Base-by-base conservation (phyloP, 2,888 invertebrate genomes). In the Macroteleia sp. region DNA sequence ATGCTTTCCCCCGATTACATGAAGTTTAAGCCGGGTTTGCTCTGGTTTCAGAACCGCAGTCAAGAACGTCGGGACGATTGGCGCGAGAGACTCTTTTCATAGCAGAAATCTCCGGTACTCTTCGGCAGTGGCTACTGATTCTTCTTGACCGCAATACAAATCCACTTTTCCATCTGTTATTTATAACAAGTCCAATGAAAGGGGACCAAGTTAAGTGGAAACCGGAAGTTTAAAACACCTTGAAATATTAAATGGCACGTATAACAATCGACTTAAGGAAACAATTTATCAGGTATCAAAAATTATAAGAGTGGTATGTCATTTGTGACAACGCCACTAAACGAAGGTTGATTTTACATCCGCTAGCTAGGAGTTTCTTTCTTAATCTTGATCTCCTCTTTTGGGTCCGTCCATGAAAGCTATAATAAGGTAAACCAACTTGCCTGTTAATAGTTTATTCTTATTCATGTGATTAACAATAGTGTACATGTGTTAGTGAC, bases 21-120 rank as follows among this genome's bases (percentile, higher is more conserved):
- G 48, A 48, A 69, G 78, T 80, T 73, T 83, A 83, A 84, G 82
- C 82, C 22, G 83, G 81, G 75, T 80, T 85, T 83, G 79, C 83
- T 83, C 82, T 75, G 81, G 67, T 83, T 84, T 79, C 64, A 54
- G 44, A 64, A 71, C 75, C 71, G 74, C 41, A 54, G 57, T 32
- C 56, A 48, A 75, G 62, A 74, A 70, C 61, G 56, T 61, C 69
- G 57, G 52, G 20, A 57, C 62, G 74, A 50, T 59, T 56, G 77
- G 42, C 48, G 34, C 36, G 4, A 19, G 62, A 73, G 67, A 67
- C 50, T 12, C 67, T 69, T 67, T 66, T 80, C 74, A 75, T 77
- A 80, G 78, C 75, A 62, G 42, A 81, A 77, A 79, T 79, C 73
- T 79, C 73, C 64, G 66, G 73, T 78, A 75, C 66, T 78, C 66